Base-by-base conservation (phyloP, 2,797 vertebrate species). In the Melanotaenia maccullochi region DNA sequence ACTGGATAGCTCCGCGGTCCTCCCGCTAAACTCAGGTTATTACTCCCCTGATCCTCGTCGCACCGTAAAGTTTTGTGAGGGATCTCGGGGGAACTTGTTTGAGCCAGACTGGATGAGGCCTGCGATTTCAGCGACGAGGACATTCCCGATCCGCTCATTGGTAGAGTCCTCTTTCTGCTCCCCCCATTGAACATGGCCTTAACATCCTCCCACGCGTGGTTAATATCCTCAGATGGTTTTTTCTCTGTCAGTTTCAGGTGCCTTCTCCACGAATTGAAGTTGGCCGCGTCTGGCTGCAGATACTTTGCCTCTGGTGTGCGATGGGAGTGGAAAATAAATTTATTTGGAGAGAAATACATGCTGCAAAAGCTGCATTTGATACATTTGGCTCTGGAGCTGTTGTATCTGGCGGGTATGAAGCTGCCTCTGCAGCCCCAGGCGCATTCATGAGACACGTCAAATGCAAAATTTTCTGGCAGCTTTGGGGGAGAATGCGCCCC, bases 101-200 rank as follows among this genome's bases (percentile, higher is more conserved):
- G 91, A 32, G 85, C 76, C 66, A 91, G 65, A 35, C 90, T 90
- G 72, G 91, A 90, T 18, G 93, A 87, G 65, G 88, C 85, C 67
- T 89, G 93, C 0, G 91, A 70, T 58, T 94, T 94, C 52, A 93
- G 79, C 8, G 89, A 6, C 11, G 94, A 92, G 13, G 90, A 81
- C 83, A 93, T 87, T 0, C 88, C 84, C 25, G 93, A 94, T 0
- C 91, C 83, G 66, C 92, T 93, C 89, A 96, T 85, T 1, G 97
- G 96, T 87, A 98, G 96, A 77, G 96, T 97, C 87, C 97, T 93
- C 90, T 99, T 99, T 76, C 97, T 94, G 54, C 93, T 98, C 22
- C 97, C 97, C 3, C 97, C 97, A 73, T 99, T 99, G 89, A 99
- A 99, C 97, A 99, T 98, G 89, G 97, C 97, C 92, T 99, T 99